Evolutionary conservation across 2,888 invertebrate genomes (phyloP).

Genomic region (Sericinus montela): DNA sequence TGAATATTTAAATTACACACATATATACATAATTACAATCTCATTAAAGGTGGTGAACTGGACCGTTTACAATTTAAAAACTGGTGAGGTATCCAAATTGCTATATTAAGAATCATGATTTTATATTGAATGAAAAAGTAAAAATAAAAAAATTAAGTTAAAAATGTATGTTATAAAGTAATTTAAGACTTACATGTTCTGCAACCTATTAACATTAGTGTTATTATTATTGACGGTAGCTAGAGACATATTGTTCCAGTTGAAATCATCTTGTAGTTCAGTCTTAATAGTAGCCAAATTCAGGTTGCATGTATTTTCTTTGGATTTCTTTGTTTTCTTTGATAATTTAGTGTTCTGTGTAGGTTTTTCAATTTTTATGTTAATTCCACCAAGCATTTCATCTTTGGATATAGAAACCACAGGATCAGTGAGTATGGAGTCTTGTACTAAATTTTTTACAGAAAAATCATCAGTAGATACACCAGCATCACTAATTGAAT

Average conservation of each 20-base stretch:
- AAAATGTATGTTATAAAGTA: too few species aligned
- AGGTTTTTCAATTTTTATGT: constrained; percentile 58
- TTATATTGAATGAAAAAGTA: background rate
- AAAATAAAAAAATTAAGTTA: background rate
- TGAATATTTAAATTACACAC: constrained; percentile 52
- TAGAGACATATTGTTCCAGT: constrained; percentile 71
- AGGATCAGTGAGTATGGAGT: constrained; percentile 37
- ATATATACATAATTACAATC: constrained; percentile 1
- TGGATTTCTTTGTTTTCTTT: constrained; percentile 51
- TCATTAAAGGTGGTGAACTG: background rate
- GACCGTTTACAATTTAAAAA: too few species aligned
- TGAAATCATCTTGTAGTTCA: constrained; percentile 69
- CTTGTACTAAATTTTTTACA: constrained; percentile 43
- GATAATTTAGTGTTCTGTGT: constrained; percentile 30
- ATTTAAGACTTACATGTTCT: constrained; percentile 57
- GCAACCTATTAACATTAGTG: constrained; percentile 58
- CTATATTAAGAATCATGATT: too few species aligned
- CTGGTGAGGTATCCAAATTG: too few species aligned
- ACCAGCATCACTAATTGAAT: constrained; percentile 64
- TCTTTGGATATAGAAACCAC: constrained; percentile 44
- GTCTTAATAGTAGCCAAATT: constrained; percentile 69
- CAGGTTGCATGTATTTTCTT: constrained; percentile 34
- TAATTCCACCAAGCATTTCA: constrained; percentile 66
- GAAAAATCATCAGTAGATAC: constrained; percentile 45
- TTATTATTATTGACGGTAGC: constrained; percentile 68